These are phyloP conservation scores for Pristionchus pacificus DNA, from an alignment of 1,140 invertebrate genomes.

Conservation along the genomic window DNA sequence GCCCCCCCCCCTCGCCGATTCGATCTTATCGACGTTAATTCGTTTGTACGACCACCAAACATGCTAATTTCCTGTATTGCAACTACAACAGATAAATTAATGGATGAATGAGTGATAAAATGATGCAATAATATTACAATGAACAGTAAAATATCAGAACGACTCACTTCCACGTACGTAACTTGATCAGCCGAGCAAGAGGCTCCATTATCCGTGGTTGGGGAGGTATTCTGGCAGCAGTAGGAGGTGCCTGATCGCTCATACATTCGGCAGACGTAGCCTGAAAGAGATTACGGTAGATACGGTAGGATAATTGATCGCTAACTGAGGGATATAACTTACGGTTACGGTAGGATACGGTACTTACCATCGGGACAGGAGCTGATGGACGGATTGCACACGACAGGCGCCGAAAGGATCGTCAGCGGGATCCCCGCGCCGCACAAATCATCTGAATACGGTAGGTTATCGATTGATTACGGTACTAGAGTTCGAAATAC, in stretches of 20 bases:
- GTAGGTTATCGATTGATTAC: too few relatives aligned
- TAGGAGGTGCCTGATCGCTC: conserved; percentile 54
- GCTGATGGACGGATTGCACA: conserved; percentile 52
- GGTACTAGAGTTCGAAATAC: too few relatives aligned
- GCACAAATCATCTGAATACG: conserved; percentile 53
- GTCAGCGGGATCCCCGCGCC: conserved; percentile 53
- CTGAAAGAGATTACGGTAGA: conserved; percentile 35
- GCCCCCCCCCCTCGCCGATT: too few relatives aligned
- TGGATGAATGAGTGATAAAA: too few relatives aligned
- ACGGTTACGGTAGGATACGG: neutral
- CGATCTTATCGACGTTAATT: too few relatives aligned
- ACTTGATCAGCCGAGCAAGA: conserved; percentile 46
- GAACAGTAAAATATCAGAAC: conserved; percentile 12
- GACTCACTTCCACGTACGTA: conserved; percentile 43
- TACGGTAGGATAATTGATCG: conserved; percentile 1
- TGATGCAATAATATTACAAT: neutral
- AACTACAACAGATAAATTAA: too few relatives aligned
- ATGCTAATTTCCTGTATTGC: too few relatives aligned
- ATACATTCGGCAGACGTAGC: conserved; percentile 53
- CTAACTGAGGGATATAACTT: neutral
- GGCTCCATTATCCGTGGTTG: conserved; percentile 14
- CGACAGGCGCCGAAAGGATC: conserved; percentile 50
- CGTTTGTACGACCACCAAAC: too few relatives aligned
- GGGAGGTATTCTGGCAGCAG: conserved; percentile 44
- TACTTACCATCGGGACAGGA: conserved; percentile 53